Base-by-base conservation (phyloP, 2,797 vertebrate species). In the Pagetopsis macropterus region DNA sequence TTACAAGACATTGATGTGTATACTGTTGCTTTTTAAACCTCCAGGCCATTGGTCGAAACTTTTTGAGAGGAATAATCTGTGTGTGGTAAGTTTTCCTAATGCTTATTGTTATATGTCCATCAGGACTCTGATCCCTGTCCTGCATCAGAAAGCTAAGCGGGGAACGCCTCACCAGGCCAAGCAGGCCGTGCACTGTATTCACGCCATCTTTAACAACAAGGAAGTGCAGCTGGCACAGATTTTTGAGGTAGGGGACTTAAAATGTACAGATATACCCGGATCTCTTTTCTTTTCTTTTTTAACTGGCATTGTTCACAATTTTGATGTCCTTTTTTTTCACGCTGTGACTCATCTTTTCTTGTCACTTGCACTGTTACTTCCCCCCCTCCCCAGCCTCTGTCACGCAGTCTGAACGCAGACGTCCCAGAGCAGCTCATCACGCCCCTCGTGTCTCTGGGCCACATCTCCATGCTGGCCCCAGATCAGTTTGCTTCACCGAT, bases 401-500 rank as follows among this genome's bases (percentile, higher is more conserved):
- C 98, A 84, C 97, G 97, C 77, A 99, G 98, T 93, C 95, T 99
- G 85, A 99, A 99, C 78, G 97, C 96, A 58, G 97, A 99, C 41
- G 97, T 98, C 77, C 98, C 98, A 15, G 98, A 99, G 81, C 98
- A 99, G 87, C 96, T 99, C 88, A 98, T 99, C 93, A 99, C 98
- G 63, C 98, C 98, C 0, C 94, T 99, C 3, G 98, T 99, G 76
- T 99, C 98, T 31, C 82, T 99, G 89, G 98, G 98, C 54, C 98
- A 99, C 85, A 99, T 99, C 90, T 97, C 98, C 72, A 99, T 99
- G 97, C 93, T 99, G 91, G 98, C 98, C 63, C 98, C 98, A 75
- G 98, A 99, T 92, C 98, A 99, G 85, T 99, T 99, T 91, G 98
- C 98, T 52, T 99, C 98, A 61, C 98, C 98, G 63, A 99, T 99